phyloP scores from a whole-genome alignment of 2,888 invertebrate species.

The Cloeon dipterum region DNA sequence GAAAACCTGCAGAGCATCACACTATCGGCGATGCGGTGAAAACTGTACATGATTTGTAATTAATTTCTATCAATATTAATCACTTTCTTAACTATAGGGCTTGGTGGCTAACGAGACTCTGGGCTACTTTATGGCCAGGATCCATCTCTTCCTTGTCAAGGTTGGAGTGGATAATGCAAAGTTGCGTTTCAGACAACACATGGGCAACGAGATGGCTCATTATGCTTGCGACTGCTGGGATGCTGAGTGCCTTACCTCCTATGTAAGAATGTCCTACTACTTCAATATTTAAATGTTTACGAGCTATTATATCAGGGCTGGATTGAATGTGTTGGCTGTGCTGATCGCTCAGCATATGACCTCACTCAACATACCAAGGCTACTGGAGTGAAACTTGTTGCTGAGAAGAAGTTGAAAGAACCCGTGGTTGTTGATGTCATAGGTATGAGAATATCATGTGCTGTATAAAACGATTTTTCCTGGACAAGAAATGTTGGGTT shows the following conservation, averaged over 20 bases:
- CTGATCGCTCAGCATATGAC: slow-evolving; percentile 95
- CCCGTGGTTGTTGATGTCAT: slow-evolving; percentile 52
- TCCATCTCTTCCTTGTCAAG: slow-evolving; percentile 66
- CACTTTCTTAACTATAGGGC: slow-evolving; percentile 24
- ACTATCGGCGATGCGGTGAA: slow-evolving; percentile 78
- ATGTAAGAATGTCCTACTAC: slow-evolving; percentile 26
- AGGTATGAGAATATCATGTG: slow-evolving; percentile 9
- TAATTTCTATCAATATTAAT: background rate
- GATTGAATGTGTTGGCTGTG: slow-evolving; percentile 99
- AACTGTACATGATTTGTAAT: too few relatives aligned
- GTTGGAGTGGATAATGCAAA: slow-evolving; percentile 68
- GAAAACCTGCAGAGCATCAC: slow-evolving; percentile 52
- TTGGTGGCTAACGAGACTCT: slow-evolving; percentile 92
- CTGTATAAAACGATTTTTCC: background rate
- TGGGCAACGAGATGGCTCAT: slow-evolving; percentile 99
- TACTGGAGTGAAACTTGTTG: slow-evolving; percentile 74
- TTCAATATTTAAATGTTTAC: background rate
- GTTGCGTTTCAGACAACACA: slow-evolving; percentile 90
- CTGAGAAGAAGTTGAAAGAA: slow-evolving; percentile 72
- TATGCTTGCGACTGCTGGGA: slow-evolving; percentile 99
- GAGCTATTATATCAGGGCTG: slow-evolving; percentile 60
- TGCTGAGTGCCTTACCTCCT: slow-evolving; percentile 91
- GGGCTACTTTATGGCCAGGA: slow-evolving; percentile 93
- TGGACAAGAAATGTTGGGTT: too few relatives aligned
- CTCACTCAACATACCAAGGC: slow-evolving; percentile 83